Evolutionary conservation across 2,888 invertebrate genomes (phyloP), one percentile per base, ranked within the genome.

Genomic region (Chrysolina oricalcia): DNA sequence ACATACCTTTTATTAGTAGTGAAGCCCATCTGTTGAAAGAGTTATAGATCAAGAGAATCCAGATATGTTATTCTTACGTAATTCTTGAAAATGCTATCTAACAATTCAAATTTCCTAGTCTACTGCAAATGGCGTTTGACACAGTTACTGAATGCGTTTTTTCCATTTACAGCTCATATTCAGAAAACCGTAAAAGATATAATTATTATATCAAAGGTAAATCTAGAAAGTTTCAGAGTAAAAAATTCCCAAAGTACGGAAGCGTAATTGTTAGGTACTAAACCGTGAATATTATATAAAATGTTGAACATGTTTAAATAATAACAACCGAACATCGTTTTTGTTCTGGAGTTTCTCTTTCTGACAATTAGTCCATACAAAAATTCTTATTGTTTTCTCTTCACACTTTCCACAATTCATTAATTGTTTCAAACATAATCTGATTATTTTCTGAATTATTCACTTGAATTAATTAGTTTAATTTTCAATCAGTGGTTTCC

Each of bases 401-500:
- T 85, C 81, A 83, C 85, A 84, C 84, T 85, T 83, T 84, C 84
- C 73, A 83, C 81, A 77, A 77, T 78, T 76, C 79, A 78, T 74
- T 82, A 83, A 83, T 84, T 65, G 65, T 65, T 65, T 11, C 2
- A 27, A 23, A 48, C 40, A 17, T 10, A 66, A 66, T 66, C 50
- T 27, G 8, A 35, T 27, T n/a, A 35, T 59, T n/a, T n/a, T 59
- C n/a, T 8, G n/a, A 59, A 23, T 35, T 1, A 59, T 46, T 15
- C 46, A 43, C 1, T 46, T n/a, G 46, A 46, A 46, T 15, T 46
- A 15, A 46, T 46, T 8, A 21, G n/a, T 21, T 19, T 3, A 35
- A 35, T 35, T 35, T 35, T 35, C 35, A 35, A 35, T 35, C 35
- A 8, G 0, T 35, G 4, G 35, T 35, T 35, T 35, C 8, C 35